Base-by-base conservation (phyloP, 2,113 vertebrate species). In the Pelodiscus sinensis region DNA sequence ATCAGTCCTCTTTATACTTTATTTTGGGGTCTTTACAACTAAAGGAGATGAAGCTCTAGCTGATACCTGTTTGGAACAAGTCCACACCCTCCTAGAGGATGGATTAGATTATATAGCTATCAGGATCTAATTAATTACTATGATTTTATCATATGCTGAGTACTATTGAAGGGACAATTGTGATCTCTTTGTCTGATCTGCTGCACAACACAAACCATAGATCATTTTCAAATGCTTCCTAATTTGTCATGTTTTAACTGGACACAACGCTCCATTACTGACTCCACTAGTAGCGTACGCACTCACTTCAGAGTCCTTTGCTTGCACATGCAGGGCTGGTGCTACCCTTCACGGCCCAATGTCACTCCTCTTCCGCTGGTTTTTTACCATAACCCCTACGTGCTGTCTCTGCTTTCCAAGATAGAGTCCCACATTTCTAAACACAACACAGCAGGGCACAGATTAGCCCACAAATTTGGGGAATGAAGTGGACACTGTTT, bases 71-170 rank as follows among this genome's bases (percentile, higher is more conserved):
- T 65, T 65, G 62, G 90, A 94, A 83, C 7, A 58, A 78, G 79
- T 38, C n/a, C 82, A 79, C 52, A 55, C 77, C 80, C 79, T 90
- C 78, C 89, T 51, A 55, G 87, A 87, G 90, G 87, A 96, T 89
- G 86, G 88, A 85, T 79, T 87, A 85, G 88, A 94, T 94, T 93
- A 84, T 92, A 79, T 93, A 85, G 79, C 31, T 65, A n/a, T 65
- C 71, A 92, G 88, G 78, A 81, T 95, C 92, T 95, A 90, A 91
- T 94, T 95, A 90, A 91, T 94, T 90, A 52, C 94, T 81, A 84
- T 86, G 65, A 81, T 79, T 91, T 94, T 83, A 92, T 90, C 92
- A 88, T 87, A 92, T 44, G 75, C 52, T 84, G 78, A 83, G 90
- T 95, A 82, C 71, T 92, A 90, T 55, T 75, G 92, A 86, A 90